phyloP scores from a whole-genome alignment of 2,888 invertebrate genomes.

The Drosophila setosimentum region DNA sequence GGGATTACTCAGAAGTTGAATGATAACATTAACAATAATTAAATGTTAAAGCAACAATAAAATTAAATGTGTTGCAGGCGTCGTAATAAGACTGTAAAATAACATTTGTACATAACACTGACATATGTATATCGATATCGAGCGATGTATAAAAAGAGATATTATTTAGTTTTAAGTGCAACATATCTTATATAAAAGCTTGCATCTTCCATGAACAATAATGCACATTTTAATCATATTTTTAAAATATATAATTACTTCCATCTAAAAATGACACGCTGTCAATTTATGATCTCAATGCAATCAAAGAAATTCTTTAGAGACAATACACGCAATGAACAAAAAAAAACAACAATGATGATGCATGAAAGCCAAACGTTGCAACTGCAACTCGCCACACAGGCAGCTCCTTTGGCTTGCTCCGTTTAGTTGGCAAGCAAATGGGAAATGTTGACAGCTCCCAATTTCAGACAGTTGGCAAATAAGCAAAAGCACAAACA shows the following conservation, averaged over 20 bases:
- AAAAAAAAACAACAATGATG: slow-evolving; percentile 1
- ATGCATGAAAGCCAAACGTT: slow-evolving; percentile 38
- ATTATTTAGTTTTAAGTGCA: not conserved
- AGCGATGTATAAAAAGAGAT: not conserved
- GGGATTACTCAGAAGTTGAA: slow-evolving; percentile 19
- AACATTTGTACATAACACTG: not conserved
- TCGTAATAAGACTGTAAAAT: not conserved
- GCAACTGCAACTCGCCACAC: not conserved
- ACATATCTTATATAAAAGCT: not conserved
- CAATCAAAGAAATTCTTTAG: not conserved
- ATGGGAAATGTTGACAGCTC: slow-evolving; percentile 28
- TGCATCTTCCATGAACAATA: not conserved
- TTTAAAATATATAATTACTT: not conserved
- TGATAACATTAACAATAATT: not conserved
- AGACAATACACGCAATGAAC: slow-evolving; percentile 24
- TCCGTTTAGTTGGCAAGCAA: slow-evolving; percentile 57
- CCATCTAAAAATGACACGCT: not conserved
- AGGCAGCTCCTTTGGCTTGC: not conserved
- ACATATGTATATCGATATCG: not conserved
- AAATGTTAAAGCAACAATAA: slow-evolving; percentile 3
- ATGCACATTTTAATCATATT: not conserved
- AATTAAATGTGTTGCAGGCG: slow-evolving; percentile 11
- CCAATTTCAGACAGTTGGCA: slow-evolving; percentile 60
- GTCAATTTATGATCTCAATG: not conserved
- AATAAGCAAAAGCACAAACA: slow-evolving; percentile 44